Evolutionary conservation across 2,888 invertebrate species (phyloP), one percentile per base, ranked within the genome.

Genomic region (Teleogryllus oceanicus): DNA sequence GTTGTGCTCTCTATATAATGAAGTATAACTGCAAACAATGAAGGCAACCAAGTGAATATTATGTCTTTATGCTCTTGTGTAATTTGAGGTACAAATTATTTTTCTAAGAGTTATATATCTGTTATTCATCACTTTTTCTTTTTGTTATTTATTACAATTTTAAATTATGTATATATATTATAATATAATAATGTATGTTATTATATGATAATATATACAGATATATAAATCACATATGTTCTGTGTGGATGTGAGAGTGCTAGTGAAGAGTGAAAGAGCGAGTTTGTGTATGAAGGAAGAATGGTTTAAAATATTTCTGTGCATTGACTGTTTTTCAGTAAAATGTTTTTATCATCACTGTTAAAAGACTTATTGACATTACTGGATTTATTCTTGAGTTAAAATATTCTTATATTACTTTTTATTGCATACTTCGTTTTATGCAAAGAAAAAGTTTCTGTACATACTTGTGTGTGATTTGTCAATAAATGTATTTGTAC

Each of bases 101-200:
- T 78, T 78, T 78, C 50, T 50, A 78, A 51, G 50, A 50, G 51
- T 51, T 50, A 51, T 24, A 78, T 51, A 50, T 51, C 51, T 78
- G 78, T 78, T 78, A 50, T 76, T 50, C 49, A 49, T 78, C 78
- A 49, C 51, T 50, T 49, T 50, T 78, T 49, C 24, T 50, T 50
- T 78, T 78, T 78, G 51, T 78, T 78, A 78, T 78, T 78, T 78
- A 78, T 78, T 78, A 50, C 50, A 78, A 20, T 78, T 78, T 78
- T 78, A 51, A 78, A 78, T 62, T 62, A 18, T 62, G 62, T 62
- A 62, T 62, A 62, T 62, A 62, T 18, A 62, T 62, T 62, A 62
- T 18, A 5, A 62, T 62, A 62, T 62, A 62, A 18, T 13, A 18
- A 62, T n/a, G 62, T 18, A 13, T 1, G 11, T 18, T 18, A 62